Evolutionary conservation across 1,140 invertebrate species (phyloP).

Genomic region (Pseudomyrmex concolor): DNA sequence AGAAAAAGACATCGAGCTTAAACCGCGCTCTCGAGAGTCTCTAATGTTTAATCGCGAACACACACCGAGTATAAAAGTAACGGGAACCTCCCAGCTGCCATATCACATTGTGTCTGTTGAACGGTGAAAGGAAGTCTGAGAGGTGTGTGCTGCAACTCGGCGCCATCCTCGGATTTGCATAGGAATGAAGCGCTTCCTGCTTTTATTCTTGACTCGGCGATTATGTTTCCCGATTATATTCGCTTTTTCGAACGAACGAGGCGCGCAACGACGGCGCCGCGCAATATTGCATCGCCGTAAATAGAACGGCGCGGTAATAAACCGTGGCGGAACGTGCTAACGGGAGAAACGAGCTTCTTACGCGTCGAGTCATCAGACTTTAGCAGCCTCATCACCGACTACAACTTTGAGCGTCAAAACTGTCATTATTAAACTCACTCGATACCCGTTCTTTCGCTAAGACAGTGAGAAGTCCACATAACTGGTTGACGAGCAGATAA

Average conservation of each 20-base stretch:
- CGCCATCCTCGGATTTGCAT: slow-evolving; percentile 53
- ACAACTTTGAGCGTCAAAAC: slow-evolving; percentile 3
- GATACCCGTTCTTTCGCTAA: slow-evolving; percentile 3
- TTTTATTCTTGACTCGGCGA: slow-evolving; percentile 60
- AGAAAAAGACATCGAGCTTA: neutral
- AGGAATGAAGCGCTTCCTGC: slow-evolving; percentile 60
- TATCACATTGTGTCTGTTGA: slow-evolving; percentile 30
- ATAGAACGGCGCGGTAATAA: slow-evolving; percentile 59
- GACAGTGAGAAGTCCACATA: slow-evolving; percentile 14
- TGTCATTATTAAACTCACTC: neutral
- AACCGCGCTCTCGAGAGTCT: neutral
- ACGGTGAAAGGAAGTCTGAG: slow-evolving; percentile 53
- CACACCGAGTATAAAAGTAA: neutral
- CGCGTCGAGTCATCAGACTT: slow-evolving; percentile 45
- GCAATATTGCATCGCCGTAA: slow-evolving; percentile 18
- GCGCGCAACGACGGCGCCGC: neutral
- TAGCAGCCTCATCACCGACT: neutral
- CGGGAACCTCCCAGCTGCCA: slow-evolving; percentile 9
- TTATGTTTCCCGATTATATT: slow-evolving; percentile 49
- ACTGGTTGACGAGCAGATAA: neutral
- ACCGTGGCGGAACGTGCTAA: slow-evolving; percentile 39
- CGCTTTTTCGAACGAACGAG: slow-evolving; percentile 33
- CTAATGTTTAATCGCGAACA: slow-evolving; percentile 49
- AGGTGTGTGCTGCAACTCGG: slow-evolving; percentile 30
- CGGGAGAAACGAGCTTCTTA: slow-evolving; percentile 53